A percentile compares a stretch with the other conserved stretches of the same genome.
Conservation (phyloP, 2,888 invertebrate species). For the Nebria brevicollis region DNA sequence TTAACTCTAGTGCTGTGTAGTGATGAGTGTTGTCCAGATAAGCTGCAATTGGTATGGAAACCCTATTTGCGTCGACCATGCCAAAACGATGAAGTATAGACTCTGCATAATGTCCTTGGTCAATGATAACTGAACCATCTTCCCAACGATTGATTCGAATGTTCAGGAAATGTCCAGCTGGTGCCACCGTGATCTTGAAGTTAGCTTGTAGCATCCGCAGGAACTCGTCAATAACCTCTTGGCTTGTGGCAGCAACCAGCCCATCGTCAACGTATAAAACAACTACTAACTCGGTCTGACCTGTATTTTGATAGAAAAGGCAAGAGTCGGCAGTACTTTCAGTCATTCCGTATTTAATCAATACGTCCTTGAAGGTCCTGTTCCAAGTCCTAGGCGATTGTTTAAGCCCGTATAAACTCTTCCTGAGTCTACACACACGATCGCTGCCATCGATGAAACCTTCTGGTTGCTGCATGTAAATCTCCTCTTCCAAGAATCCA, state of each 20-base stretch:
- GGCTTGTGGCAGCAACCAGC: constrained; percentile 47
- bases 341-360: not conserved
- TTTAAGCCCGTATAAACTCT: too few species aligned
- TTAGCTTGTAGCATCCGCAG: constrained; percentile 26
- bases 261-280: constrained; percentile 54
- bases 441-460: constrained; percentile 52
- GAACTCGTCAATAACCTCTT: constrained; percentile 38
- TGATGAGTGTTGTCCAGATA: too few species aligned
- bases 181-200: constrained; percentile 30
- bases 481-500: constrained; percentile 52
- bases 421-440: not conserved
- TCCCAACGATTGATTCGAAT: constrained; percentile 45
- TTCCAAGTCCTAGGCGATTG: constrained; percentile 51
- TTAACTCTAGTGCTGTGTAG: too few species aligned
- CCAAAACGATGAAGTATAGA: not conserved
- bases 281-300: constrained; percentile 47
- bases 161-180: constrained; percentile 17
- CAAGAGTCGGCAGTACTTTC: constrained; percentile 51
- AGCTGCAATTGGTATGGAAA: not conserved
- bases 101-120: not conserved
- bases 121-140: constrained; percentile 21
- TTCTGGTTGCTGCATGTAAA: constrained; percentile 56
- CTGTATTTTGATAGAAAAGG: constrained; percentile 49
- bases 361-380: constrained; percentile 50
- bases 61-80: not conserved